Percentiles rank a stretch among this genome's conserved stretches.
phyloP scores from a whole-genome alignment of 2,113 vertebrate species.

The Pelecanus crispus region DNA sequence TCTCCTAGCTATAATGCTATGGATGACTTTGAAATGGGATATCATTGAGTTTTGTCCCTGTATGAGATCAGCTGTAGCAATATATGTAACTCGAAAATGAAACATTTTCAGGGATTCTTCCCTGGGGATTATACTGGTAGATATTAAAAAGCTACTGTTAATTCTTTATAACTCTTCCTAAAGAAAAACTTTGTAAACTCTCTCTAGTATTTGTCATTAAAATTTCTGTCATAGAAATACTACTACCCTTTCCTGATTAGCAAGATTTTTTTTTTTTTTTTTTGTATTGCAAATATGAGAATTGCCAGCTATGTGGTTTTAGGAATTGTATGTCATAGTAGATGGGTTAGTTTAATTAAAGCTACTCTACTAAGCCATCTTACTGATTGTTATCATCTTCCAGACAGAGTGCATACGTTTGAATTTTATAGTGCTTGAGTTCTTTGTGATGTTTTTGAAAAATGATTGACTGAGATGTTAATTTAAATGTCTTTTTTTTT shows the following conservation, averaged over 20 bases:
- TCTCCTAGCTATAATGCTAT: not conserved
- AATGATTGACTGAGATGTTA: not conserved
- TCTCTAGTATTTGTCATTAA: not conserved
- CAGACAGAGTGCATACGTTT: not conserved
- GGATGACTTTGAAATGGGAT: conserved; percentile 21
- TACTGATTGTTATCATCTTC: not conserved
- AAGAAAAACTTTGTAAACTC: not conserved
- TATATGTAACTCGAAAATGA: conserved; percentile 14
- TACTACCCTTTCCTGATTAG: not conserved
- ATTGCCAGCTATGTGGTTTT: not conserved
- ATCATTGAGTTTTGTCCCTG: not conserved
- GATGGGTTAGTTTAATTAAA: conserved; percentile 17
- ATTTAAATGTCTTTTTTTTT: not conserved
- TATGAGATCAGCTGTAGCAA: not conserved
- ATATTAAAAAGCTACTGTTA: not conserved
- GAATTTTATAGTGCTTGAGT: not conserved
- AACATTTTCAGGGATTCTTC: not conserved
- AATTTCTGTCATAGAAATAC: not conserved
- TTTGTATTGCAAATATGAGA: not conserved
- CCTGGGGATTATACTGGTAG: not conserved
- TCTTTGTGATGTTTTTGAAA: not conserved
- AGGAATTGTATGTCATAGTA: not conserved
- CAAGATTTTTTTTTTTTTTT: not conserved
- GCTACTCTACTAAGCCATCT: not conserved
- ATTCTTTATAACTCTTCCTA: not conserved